Evolutionary conservation across 2,113 vertebrate species (phyloP).

Genomic region (Micronycteris hirsuta): DNA sequence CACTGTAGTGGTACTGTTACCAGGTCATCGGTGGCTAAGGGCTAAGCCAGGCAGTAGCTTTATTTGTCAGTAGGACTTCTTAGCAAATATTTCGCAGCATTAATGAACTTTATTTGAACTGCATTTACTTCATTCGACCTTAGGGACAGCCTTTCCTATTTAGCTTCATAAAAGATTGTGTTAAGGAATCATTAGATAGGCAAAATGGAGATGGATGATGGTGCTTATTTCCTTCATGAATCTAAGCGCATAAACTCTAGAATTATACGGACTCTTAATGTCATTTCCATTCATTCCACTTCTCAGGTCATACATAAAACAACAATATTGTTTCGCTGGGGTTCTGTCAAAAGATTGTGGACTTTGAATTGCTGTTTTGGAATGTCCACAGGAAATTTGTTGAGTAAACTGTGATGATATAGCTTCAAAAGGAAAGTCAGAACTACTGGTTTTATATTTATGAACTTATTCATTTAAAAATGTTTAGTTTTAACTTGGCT

Average conservation of each 20-base stretch:
- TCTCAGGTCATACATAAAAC: neutral
- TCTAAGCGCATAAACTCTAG: slow-evolving; percentile 6
- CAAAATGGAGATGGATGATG: neutral
- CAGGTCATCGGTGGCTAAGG: neutral
- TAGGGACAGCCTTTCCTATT: slow-evolving; percentile 23
- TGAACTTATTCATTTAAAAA: slow-evolving; percentile 1
- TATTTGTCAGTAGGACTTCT: slow-evolving; percentile 24
- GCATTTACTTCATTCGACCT: slow-evolving; percentile 30
- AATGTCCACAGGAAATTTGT: slow-evolving; percentile 15
- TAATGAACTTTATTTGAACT: slow-evolving; percentile 52
- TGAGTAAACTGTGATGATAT: slow-evolving; percentile 4
- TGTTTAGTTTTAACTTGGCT: slow-evolving; percentile 40
- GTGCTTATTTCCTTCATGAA: slow-evolving; percentile 8
- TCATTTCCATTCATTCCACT: neutral
- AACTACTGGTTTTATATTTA: slow-evolving; percentile 36
- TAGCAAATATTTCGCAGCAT: slow-evolving; percentile 22
- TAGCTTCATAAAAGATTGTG: slow-evolving; percentile 20
- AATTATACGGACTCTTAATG: neutral
- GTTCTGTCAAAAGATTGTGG: neutral
- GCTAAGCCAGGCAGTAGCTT: slow-evolving; percentile 14
- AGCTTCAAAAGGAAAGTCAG: slow-evolving; percentile 31
- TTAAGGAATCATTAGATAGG: slow-evolving; percentile 6
- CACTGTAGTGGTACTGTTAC: neutral
- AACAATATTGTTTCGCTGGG: neutral
- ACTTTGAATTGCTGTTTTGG: slow-evolving; percentile 21